These are phyloP conservation scores for Hydractinia echinata DNA, from an alignment of 30 jellyfish, hydroid and myxozoan genomes.

Conservation along the genomic window DNA sequence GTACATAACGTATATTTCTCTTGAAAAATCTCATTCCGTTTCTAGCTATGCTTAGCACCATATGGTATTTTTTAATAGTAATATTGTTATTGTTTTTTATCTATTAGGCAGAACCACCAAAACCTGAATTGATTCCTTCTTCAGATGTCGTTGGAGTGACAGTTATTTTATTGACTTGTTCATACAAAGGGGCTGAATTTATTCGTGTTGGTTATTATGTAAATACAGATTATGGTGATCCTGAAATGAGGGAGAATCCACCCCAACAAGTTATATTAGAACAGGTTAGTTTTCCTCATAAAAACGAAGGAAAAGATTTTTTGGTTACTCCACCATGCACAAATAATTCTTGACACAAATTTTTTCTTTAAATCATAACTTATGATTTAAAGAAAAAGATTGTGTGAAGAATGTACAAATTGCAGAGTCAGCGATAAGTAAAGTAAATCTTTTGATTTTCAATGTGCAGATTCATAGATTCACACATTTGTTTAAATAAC, in stretches of 20 bases:
- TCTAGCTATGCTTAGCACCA: no score
- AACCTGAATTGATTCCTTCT: constrained; percentile 79
- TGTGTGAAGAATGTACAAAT: no score
- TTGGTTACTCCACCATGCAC: background rate
- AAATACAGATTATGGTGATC: constrained; percentile 87
- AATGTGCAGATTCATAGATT: no score
- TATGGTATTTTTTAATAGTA: background rate
- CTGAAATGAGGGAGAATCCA: constrained; percentile 91
- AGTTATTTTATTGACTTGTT: constrained; percentile 86
- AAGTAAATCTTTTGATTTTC: no score
- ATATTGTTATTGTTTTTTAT: background rate
- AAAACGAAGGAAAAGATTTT: no score
- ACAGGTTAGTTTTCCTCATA: constrained; percentile 49
- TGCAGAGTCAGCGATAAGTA: no score
- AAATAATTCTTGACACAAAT: background rate
- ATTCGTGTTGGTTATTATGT: constrained; percentile 97
- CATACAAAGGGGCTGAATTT: constrained; percentile 90
- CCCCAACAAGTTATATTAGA: constrained; percentile 85
- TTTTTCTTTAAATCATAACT: no score
- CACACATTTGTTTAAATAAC: no score
- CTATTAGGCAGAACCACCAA: constrained; percentile 93
- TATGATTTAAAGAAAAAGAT: no score
- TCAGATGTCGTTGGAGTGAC: constrained; percentile 99
- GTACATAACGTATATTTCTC: no score
- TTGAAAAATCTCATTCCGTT: no score